Evolutionary conservation across 2,113 vertebrate species (phyloP), one percentile per base, ranked within the genome.

Genomic region (Lamprologus sp.): DNA sequence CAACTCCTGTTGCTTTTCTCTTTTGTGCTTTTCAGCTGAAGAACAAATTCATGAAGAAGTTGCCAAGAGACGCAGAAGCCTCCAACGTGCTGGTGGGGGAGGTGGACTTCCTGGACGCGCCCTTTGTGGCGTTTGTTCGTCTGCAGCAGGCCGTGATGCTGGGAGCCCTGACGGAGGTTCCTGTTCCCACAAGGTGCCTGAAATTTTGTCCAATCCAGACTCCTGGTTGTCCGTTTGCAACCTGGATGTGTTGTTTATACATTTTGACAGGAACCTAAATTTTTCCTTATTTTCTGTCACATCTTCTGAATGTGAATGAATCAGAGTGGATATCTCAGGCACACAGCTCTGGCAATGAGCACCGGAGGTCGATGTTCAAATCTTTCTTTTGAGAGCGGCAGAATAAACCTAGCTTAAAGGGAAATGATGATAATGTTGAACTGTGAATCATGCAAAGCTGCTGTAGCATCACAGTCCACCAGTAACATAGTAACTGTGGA

Each of bases 21-120:
- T 83, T 90, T 90, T 11, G 75, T 92, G 5, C 77, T 77, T 40
- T 26, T 49, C 84, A 99, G 99, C 94, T 99, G 92, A 99, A 97
- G 96, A 99, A 99, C 89, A 99, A 99, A 91, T 99, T 99, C 94
- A 99, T 99, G 98, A 99, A 99, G 96, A 99, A 99, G 40, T 91
- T 99, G 91, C 98, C 99, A 7, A 97, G 98, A 81, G 98, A 99
- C 3, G 99, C 99, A 0, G 99, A 99, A 94, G 99, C 98, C 84
- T 99, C 98, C 93, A 99, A 99, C 0, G 98, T 99, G 77, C 96
- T 99, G 84, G 98, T 99, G 2, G 99, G 99, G 80, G 99, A 99
- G 92, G 98, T 99, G 2, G 98, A 99, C 91, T 99, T 99, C 95
- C 94, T 99, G 94, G 98, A 99, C 51, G 53, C 90, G 1, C 98